Evolutionary conservation across 2,113 vertebrate genomes (phyloP).

Genomic region (Clinocottus analis): DNA sequence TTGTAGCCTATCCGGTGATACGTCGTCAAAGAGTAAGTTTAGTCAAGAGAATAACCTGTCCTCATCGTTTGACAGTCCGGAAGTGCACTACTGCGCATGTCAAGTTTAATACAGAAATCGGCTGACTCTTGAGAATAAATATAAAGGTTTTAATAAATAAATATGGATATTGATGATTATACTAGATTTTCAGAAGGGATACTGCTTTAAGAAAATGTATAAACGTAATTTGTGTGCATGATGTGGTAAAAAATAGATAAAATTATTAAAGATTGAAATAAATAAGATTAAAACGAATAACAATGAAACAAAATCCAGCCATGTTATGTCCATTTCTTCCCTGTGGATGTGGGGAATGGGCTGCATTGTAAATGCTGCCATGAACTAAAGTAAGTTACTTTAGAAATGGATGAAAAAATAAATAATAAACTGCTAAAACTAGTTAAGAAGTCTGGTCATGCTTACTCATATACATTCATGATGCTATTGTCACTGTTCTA

Average conservation of each 20-base stretch:
- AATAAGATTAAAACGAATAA: neutral
- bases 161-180: neutral
- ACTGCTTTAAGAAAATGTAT: neutral
- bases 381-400: neutral
- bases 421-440: neutral
- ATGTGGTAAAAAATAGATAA: neutral
- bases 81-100: slow-evolving; percentile 41
- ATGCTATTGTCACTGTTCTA: neutral
- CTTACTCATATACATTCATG: neutral
- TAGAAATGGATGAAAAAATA: too few relatives aligned
- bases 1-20: slow-evolving; percentile 55
- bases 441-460: neutral
- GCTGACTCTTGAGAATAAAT: neutral
- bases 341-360: neutral
- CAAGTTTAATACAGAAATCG: neutral
- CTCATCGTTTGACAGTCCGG: neutral
- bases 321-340: neutral
- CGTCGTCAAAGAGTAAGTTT: slow-evolving; percentile 11
- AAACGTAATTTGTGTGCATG: neutral
- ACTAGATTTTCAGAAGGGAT: neutral
- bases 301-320: neutral
- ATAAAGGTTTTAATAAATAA: neutral
- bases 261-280: too few relatives aligned
- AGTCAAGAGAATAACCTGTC: slow-evolving; percentile 1
- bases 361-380: neutral